These are phyloP conservation scores for Pollimyrus isidori DNA, from an alignment of 2,113 vertebrate genomes.

Conservation along the genomic window DNA sequence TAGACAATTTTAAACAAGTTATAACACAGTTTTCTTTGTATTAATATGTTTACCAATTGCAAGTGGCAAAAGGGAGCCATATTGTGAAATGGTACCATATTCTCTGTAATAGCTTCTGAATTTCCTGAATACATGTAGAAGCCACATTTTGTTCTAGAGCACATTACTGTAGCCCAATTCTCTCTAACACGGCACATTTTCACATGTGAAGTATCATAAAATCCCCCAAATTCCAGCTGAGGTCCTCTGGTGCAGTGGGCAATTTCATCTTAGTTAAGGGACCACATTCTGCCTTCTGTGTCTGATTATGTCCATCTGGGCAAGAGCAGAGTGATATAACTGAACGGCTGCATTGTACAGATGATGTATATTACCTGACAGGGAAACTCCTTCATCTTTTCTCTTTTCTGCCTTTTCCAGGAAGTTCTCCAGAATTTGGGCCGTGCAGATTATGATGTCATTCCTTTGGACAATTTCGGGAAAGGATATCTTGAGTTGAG, in stretches of 20 bases:
- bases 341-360: neutral
- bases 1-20: too few species aligned
- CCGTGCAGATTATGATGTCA: slow-evolving; percentile 91
- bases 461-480: slow-evolving; percentile 68
- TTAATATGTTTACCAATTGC: too few species aligned
- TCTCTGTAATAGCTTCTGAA: neutral
- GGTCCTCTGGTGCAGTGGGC: neutral
- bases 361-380: slow-evolving; percentile 65
- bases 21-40: too few species aligned
- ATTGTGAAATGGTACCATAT: too few species aligned
- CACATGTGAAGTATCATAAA: neutral
- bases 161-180: neutral
- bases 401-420: slow-evolving; percentile 61
- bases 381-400: slow-evolving; percentile 70
- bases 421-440: slow-evolving; percentile 90
- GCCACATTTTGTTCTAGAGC: neutral
- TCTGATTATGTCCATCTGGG: neutral
- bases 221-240: neutral
- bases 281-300: neutral
- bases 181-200: neutral
- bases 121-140: neutral
- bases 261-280: neutral
- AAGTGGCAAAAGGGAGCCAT: too few species aligned
- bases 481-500: slow-evolving; percentile 87
- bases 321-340: neutral